Evolutionary conservation across 2,797 vertebrate species (phyloP).

Genomic region (Phoebastria nigripes): DNA sequence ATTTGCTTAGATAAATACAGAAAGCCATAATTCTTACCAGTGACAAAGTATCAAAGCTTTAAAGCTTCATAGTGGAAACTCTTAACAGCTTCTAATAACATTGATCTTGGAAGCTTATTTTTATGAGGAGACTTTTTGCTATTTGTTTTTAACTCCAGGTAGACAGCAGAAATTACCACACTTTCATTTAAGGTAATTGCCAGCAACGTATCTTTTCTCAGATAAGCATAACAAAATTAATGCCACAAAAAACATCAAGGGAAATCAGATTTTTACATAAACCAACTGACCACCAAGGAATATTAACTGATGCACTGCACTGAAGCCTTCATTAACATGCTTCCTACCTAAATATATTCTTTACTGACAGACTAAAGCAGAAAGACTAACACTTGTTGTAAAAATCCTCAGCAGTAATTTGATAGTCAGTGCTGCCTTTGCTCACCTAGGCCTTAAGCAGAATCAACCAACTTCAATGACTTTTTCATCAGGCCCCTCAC

Average conservation of each 20-base stretch:
- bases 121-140: background rate
- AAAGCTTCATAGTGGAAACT: background rate
- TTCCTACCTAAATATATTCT: background rate
- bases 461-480: background rate
- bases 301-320: background rate
- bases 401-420: background rate
- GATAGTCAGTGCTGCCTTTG: background rate
- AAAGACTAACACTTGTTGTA: background rate
- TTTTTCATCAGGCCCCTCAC: background rate
- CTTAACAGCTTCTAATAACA: background rate
- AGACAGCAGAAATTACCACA: background rate
- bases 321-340: background rate
- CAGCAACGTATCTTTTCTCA: background rate
- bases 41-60: background rate
- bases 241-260: background rate
- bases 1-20: background rate
- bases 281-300: background rate
- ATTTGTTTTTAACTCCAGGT: background rate
- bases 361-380: background rate
- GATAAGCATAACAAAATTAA: background rate
- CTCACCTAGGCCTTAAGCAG: background rate
- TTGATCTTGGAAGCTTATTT: background rate
- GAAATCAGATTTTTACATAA: background rate
- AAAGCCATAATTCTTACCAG: background rate
- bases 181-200: background rate